These are phyloP conservation scores for Pelagia noctiluca DNA, from an alignment of 30 jellyfish, hydroid and myxozoan species.

Conservation along the genomic window DNA sequence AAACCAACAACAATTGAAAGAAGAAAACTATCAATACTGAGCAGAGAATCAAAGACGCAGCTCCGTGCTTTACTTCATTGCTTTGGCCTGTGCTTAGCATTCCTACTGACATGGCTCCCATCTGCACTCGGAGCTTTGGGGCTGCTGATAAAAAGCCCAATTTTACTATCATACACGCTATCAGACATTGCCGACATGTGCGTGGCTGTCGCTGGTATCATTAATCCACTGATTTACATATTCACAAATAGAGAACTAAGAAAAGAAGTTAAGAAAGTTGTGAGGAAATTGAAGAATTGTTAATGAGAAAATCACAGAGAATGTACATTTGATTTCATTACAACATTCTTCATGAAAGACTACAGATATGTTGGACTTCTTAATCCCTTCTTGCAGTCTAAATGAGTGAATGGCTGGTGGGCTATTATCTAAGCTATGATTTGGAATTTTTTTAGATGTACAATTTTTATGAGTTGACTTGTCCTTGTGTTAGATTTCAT, in stretches of 20 bases:
- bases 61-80: slow-evolving; percentile 18
- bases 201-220: slow-evolving; percentile 10
- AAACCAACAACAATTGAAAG: too few relatives aligned
- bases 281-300: not conserved
- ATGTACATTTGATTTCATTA: too few relatives aligned
- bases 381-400: too few relatives aligned
- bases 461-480: too few relatives aligned
- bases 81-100: slow-evolving; percentile 34
- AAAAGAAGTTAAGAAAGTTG: not conserved
- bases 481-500: too few relatives aligned
- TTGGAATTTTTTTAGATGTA: too few relatives aligned
- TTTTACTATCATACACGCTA: slow-evolving; percentile 2
- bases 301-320: too few relatives aligned
- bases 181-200: slow-evolving; percentile 38
- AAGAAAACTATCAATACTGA: not conserved
- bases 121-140: slow-evolving; percentile 42
- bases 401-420: too few relatives aligned
- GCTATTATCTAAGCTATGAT: too few relatives aligned
- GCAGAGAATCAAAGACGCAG: not conserved
- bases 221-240: slow-evolving; percentile 33
- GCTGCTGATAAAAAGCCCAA: slow-evolving; percentile 9
- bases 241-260: slow-evolving; percentile 34
- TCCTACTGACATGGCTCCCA: slow-evolving; percentile 32
- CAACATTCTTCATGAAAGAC: too few relatives aligned
- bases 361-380: too few relatives aligned